These are phyloP conservation scores for Acromyrmex echinatior DNA, from an alignment of 1,140 invertebrate species.

Conservation along the genomic window DNA sequence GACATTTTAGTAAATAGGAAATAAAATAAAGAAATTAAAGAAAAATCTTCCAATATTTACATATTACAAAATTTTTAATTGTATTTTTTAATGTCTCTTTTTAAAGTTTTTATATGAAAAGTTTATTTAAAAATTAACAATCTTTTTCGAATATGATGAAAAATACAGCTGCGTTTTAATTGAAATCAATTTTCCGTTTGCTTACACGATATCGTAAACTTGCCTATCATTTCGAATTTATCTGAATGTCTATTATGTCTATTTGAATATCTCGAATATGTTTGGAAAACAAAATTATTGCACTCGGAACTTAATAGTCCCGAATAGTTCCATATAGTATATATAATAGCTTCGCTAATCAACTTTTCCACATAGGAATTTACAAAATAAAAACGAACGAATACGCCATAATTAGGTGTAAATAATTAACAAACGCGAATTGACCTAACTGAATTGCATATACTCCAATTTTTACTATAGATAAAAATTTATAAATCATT, in stretches of 20 bases:
- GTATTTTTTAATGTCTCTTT: neutral
- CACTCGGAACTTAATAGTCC: neutral
- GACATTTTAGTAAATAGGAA: neutral
- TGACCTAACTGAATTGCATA: slow-evolving; percentile 6
- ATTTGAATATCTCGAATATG: neutral
- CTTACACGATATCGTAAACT: neutral
- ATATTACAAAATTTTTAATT: neutral
- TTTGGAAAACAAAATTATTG: neutral
- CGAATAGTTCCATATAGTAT: slow-evolving; percentile 9
- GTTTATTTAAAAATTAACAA: neutral
- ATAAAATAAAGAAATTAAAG: neutral
- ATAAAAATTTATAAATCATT: slow-evolving; percentile 38
- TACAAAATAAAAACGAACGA: neutral
- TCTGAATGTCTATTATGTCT: neutral
- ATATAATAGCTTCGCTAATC: neutral
- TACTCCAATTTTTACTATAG: slow-evolving; percentile 25
- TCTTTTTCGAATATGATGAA: neutral
- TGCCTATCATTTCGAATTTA: neutral
- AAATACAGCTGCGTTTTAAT: neutral
- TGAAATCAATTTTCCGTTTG: neutral
- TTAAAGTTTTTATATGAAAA: neutral
- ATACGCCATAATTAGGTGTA: slow-evolving; percentile 24
- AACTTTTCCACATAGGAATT: slow-evolving; percentile 10
- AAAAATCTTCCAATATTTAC: neutral
- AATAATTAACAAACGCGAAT: slow-evolving; percentile 12